Evolutionary conservation across 2,113 vertebrate species (phyloP).

Genomic region (Cairina moschata): DNA sequence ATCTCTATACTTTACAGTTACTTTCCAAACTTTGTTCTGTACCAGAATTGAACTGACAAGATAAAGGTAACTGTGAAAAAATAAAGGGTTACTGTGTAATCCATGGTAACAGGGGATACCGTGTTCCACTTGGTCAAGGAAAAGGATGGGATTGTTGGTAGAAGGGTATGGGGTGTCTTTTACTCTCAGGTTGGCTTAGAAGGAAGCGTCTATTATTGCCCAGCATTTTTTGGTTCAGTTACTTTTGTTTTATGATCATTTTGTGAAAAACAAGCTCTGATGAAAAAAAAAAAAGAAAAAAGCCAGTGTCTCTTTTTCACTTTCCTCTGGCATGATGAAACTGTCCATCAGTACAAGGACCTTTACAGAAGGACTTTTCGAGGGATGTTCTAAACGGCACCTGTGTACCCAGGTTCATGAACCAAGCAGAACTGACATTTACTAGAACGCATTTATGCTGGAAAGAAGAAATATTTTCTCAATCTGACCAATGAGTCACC

Average conservation of each 20-base stretch:
- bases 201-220: not conserved
- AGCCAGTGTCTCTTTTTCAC: not conserved
- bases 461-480: not conserved
- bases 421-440: not conserved
- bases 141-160: not conserved
- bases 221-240: not conserved
- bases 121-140: not conserved
- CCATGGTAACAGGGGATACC: not conserved
- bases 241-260: not conserved
- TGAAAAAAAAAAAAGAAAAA: not conserved
- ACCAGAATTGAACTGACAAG: conserved; percentile 5
- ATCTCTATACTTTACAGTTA: conserved; percentile 4
- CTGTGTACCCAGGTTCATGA: not conserved
- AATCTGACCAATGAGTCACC: not conserved
- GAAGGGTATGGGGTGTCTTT: not conserved
- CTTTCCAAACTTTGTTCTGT: not conserved
- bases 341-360: not conserved
- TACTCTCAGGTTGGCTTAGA: not conserved
- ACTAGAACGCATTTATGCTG: not conserved
- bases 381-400: not conserved
- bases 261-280: not conserved
- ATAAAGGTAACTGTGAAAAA: not conserved
- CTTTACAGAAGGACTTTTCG: not conserved
- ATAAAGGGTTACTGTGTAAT: not conserved
- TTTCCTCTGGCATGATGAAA: not conserved